A percentile compares a stretch with the other conserved stretches of the same genome.
Evolutionary conservation across 2,888 invertebrate genomes (phyloP).

Genomic region (Lobophora halterata): DNA sequence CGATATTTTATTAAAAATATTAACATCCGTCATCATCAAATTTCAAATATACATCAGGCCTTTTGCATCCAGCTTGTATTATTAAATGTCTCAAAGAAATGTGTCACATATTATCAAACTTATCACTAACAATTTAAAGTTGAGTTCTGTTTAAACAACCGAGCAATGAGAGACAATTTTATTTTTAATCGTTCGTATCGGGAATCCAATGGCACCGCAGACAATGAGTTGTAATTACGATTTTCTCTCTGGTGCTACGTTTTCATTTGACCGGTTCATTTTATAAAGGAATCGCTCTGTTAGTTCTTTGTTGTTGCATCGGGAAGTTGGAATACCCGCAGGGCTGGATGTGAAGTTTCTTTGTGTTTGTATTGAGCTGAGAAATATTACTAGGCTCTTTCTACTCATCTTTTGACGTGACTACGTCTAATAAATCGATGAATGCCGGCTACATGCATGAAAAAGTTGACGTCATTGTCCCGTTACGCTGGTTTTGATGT

Average conservation of each 20-base stretch:
- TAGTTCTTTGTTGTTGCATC: constrained; percentile 20
- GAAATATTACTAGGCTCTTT: constrained; percentile 8
- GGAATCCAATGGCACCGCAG: constrained; percentile 51
- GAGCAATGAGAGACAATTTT: constrained; percentile 44
- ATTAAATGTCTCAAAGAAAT: constrained; percentile 1
- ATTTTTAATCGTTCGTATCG: constrained; percentile 57
- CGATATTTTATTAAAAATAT: no score
- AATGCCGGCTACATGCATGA: no score
- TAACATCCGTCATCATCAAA: constrained; percentile 9
- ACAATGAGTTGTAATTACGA: constrained; percentile 61
- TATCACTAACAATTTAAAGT: background rate
- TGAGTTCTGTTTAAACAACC: constrained; percentile 1
- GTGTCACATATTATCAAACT: constrained; percentile 22
- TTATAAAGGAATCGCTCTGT: constrained; percentile 19
- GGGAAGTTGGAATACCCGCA: constrained; percentile 14
- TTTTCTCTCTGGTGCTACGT: constrained; percentile 40
- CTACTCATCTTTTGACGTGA: no score
- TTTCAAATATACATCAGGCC: constrained; percentile 52
- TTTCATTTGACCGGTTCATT: constrained; percentile 20
- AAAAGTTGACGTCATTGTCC: no score
- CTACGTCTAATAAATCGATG: no score
- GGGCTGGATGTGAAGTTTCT: constrained; percentile 20
- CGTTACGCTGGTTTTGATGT: no score
- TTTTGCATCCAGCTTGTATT: constrained; percentile 30
- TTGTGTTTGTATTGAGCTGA: constrained; percentile 14